phyloP scores from a whole-genome alignment of 1,140 invertebrate genomes.

The Meloidogyne floridensis region DNA sequence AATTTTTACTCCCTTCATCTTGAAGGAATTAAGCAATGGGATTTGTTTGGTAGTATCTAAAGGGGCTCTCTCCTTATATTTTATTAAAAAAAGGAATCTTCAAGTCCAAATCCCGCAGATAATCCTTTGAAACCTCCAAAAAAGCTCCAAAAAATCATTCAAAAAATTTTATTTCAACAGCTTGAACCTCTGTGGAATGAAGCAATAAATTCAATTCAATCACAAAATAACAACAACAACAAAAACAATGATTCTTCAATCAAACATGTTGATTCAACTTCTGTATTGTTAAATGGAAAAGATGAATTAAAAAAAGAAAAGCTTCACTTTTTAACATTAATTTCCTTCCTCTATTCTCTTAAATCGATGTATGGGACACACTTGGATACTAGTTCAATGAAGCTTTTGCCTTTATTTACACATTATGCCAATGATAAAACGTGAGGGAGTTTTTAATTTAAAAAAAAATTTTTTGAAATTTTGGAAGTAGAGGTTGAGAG shows the following conservation, averaged over 20 bases:
- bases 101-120: too few relatives aligned
- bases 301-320: conserved; percentile 35
- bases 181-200: conserved; percentile 32
- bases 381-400: conserved; percentile 43
- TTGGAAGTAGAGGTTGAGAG: too few relatives aligned
- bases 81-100: too few relatives aligned
- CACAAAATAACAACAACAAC: not conserved
- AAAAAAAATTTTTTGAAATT: too few relatives aligned
- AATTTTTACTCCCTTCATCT: too few relatives aligned
- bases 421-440: conserved; percentile 57
- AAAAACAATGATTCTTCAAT: too few relatives aligned
- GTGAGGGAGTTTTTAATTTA: conserved; percentile 11
- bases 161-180: too few relatives aligned
- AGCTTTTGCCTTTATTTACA: conserved; percentile 54
- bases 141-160: too few relatives aligned
- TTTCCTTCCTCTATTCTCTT: conserved; percentile 35
- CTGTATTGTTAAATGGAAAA: not conserved
- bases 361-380: not conserved
- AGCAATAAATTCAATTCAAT: not conserved
- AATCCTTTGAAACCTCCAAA: too few relatives aligned
- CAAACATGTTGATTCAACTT: conserved; percentile 18
- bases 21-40: too few relatives aligned
- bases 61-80: too few relatives aligned
- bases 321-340: conserved; percentile 32
- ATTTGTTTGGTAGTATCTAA: too few relatives aligned